phyloP scores from a whole-genome alignment of 2,888 invertebrate genomes.

The Epirrita christyi region DNA sequence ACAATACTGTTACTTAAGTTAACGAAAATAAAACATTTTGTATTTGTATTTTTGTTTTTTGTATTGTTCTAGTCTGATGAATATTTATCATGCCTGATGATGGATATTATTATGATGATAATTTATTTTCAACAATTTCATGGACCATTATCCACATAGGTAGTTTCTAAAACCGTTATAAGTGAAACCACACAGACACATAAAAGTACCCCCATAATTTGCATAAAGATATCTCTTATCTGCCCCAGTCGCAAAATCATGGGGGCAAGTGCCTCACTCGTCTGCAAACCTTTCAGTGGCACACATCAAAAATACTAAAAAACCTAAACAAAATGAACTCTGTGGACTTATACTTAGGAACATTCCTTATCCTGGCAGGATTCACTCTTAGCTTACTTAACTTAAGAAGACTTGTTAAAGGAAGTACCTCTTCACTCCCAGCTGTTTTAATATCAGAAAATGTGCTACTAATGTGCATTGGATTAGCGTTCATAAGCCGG shows the following conservation, averaged over 20 bases:
- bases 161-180: constrained; percentile 13
- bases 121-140: neutral
- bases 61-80: no score
- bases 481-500: constrained; percentile 64
- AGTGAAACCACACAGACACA: constrained; percentile 20
- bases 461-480: constrained; percentile 68
- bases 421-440: constrained; percentile 52
- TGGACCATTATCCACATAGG: neutral
- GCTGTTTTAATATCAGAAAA: constrained; percentile 73
- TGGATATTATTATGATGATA: no score
- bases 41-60: no score
- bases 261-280: constrained; percentile 56
- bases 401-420: constrained; percentile 60
- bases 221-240: constrained; percentile 60
- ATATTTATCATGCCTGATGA: no score
- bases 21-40: no score
- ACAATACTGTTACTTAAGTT: no score
- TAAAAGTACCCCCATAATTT: constrained; percentile 72
- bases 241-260: constrained; percentile 50
- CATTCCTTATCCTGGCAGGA: constrained; percentile 67
- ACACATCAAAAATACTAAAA: constrained; percentile 35
- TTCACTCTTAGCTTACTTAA: constrained; percentile 69
- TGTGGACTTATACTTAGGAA: constrained; percentile 67
- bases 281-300: constrained; percentile 25
- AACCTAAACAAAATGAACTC: constrained; percentile 53